Conservation (phyloP, 2,888 invertebrate species). For the Sarcophaga rosellei region DNA sequence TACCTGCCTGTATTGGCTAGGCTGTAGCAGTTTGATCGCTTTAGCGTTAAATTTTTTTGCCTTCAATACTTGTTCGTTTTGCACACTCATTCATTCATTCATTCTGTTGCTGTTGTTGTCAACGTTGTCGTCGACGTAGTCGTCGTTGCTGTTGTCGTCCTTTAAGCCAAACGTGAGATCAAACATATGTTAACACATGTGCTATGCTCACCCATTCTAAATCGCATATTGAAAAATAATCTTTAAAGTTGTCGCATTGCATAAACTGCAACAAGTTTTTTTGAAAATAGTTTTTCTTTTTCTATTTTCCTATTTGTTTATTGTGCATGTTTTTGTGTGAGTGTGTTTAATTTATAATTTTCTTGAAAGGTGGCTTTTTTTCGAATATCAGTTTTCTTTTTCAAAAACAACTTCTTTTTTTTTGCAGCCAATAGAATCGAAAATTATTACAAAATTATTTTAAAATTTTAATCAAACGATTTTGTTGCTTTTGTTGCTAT, state of each 20-base stretch:
- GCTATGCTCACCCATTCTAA: conserved; percentile 58
- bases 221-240: conserved; percentile 35
- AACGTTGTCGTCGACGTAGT: conserved; percentile 33
- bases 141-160: conserved; percentile 42
- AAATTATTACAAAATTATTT: conserved; percentile 60
- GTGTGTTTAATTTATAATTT: conserved; percentile 39
- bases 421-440: neutral
- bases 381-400: neutral
- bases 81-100: neutral
- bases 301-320: neutral
- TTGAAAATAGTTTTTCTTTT: neutral
- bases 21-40: conserved; percentile 40
- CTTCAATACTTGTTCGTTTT: conserved; percentile 49
- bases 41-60: conserved; percentile 56
- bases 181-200: conserved; percentile 71
- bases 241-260: conserved; percentile 46
- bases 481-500: neutral
- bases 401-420: neutral
- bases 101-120: conserved; percentile 12
- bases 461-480: neutral
- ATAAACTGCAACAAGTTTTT: conserved; percentile 45
- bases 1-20: conserved; percentile 35
- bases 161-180: conserved; percentile 69
- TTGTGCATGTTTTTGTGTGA: conserved; percentile 20
- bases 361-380: conserved; percentile 14